Evolutionary conservation across 1,140 invertebrate genomes (phyloP).

Genomic region (Drosophila oshimai): DNA sequence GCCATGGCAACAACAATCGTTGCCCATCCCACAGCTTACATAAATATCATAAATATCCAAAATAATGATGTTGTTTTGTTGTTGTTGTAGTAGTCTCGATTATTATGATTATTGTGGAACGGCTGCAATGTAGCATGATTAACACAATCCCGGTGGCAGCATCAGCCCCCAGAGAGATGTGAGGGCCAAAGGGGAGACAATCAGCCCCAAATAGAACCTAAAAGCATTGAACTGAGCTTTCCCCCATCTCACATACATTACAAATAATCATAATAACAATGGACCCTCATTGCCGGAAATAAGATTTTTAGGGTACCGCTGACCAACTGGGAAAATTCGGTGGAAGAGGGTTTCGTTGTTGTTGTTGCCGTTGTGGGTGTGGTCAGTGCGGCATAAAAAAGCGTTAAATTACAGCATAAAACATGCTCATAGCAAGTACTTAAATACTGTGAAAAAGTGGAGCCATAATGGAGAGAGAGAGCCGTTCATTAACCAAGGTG

Average conservation of each 20-base stretch:
- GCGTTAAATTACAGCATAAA: conserved; percentile 60
- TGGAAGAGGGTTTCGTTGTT: conserved; percentile 36
- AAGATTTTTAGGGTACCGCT: conserved; percentile 26
- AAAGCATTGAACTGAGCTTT: conserved; percentile 66
- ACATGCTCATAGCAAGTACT: conserved; percentile 39
- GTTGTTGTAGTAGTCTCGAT: conserved; percentile 52
- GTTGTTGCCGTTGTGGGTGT: conserved; percentile 35
- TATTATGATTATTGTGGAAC: conserved; percentile 73
- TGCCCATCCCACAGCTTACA: conserved; percentile 15
- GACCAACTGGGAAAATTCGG: conserved; percentile 23
- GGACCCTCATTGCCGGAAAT: conserved; percentile 37
- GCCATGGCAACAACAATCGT: conserved; percentile 57
- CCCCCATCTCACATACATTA: conserved; percentile 50
- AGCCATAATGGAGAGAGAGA: background rate
- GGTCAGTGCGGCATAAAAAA: conserved; percentile 53
- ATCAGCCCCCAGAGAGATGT: background rate
- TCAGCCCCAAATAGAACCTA: conserved; percentile 36
- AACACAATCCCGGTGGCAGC: conserved; percentile 48
- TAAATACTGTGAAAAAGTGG: conserved; percentile 2
- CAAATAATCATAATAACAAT: conserved; percentile 79
- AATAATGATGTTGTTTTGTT: conserved; percentile 74
- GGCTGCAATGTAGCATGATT: conserved; percentile 76
- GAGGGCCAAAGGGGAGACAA: conserved; percentile 19
- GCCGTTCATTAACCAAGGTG: conserved; percentile 4
- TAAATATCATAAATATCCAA: conserved; percentile 77